Conservation (phyloP, 2,797 vertebrate genomes). For the Alectoris magna region DNA sequence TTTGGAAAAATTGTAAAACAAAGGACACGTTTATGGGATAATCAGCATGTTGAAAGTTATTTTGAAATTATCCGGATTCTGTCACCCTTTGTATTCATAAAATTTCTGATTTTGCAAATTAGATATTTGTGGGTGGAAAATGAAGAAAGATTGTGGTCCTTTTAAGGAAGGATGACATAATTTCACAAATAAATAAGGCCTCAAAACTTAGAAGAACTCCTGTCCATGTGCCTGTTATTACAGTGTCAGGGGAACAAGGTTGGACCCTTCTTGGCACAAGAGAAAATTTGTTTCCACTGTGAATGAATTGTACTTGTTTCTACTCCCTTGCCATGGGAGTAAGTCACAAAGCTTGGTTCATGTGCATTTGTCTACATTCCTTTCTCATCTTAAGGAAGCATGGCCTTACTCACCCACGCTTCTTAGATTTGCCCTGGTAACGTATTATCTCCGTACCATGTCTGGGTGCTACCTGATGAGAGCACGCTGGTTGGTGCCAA, state of each 20-base stretch:
- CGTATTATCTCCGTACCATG: background rate
- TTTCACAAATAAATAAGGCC: background rate
- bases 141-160: background rate
- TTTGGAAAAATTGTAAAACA: background rate
- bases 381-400: background rate
- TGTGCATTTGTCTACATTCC: background rate
- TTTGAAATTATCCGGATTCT: background rate
- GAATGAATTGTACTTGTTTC: background rate
- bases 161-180: background rate
- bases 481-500: background rate
- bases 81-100: background rate
- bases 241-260: background rate
- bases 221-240: background rate
- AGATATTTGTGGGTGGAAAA: background rate
- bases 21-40: background rate
- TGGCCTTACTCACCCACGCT: background rate
- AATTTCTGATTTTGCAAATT: background rate
- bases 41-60: background rate
- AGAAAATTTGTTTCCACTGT: background rate
- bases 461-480: background rate
- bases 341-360: background rate
- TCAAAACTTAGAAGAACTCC: background rate
- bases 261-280: background rate
- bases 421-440: background rate
- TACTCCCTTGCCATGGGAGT: background rate